These are phyloP conservation scores for Cromileptes altivelis DNA, from an alignment of 2,113 vertebrate genomes.

Conservation along the genomic window DNA sequence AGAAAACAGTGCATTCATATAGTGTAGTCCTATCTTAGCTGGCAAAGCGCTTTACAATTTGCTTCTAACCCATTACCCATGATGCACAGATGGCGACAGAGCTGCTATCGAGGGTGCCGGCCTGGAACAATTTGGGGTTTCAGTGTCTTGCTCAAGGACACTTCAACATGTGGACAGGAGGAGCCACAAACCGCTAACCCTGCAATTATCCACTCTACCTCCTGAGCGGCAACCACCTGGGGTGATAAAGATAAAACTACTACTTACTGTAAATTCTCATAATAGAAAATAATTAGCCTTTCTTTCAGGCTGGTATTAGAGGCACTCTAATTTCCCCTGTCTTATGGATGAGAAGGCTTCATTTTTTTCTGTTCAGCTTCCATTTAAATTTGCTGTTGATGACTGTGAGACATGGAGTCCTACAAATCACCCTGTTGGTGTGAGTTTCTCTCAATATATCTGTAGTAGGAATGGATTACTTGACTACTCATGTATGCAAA, in stretches of 20 bases:
- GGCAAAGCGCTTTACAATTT: neutral
- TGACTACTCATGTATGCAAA: neutral
- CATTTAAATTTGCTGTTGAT: neutral
- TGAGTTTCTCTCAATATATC: neutral
- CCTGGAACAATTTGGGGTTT: neutral
- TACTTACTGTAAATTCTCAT: neutral
- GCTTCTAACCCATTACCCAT: neutral
- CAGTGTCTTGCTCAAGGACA: neutral
- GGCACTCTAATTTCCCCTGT: neutral
- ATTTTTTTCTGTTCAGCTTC: neutral
- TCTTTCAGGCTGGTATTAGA: neutral
- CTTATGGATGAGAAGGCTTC: neutral
- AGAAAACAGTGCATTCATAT: conserved; percentile 10
- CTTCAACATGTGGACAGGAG: neutral
- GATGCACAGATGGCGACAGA: neutral
- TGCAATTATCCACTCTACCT: neutral
- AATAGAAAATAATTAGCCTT: neutral
- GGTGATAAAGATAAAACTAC: neutral
- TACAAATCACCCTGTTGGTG: neutral
- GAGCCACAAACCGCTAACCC: neutral
- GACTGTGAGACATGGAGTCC: neutral
- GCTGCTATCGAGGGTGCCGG: neutral
- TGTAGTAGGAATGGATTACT: neutral
- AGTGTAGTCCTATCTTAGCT: neutral
- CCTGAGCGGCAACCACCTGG: neutral